Base-by-base conservation (phyloP, 2,888 invertebrate species). In the Agrochola macilenta region DNA sequence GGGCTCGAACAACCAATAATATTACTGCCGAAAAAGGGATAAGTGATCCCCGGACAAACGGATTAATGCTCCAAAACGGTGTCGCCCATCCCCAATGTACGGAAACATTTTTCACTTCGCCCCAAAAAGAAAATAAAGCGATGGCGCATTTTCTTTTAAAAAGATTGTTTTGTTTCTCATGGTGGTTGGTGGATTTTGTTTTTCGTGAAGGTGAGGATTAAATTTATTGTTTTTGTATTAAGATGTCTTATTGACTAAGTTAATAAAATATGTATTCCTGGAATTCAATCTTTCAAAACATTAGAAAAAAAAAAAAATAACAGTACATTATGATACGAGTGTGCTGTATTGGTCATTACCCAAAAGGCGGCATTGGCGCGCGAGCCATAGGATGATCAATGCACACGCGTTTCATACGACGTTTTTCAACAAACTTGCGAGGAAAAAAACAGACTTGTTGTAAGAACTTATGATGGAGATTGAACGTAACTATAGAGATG, bases 11-110 rank as follows among this genome's bases (percentile, higher is more conserved):
- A 73, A 69, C 79, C 81, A 83, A 87, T 85, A 80, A 83, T 78
- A 81, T 79, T 84, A 84, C 66, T 63, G 63, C 52, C 76, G n/a
- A 70, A 78, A 82, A 85, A 82, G 79, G 86, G 85, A 82, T 84
- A 82, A 81, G 78, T 80, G 84, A 81, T 80, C 75, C 83, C 80
- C 71, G 54, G 77, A 79, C 74, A 80, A 86, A 82, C 81, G 76
- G 82, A 87, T 88, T 89, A 89, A 74, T 72, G 74, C 49, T 43
- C 71, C 74, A 78, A 84, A 84, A 78, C 77, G 82, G 72, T 76
- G 77, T 76, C 66, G 68, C 69, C 73, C 46, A 69, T 83, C 60
- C 57, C 65, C 54, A 79, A 77, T 86, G 79, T 71, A 74, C 39
- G 63, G 64, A n/a, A 73, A 58, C 77, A 83, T 78, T 84, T 87